Evolutionary conservation across 2,797 vertebrate species (phyloP), one percentile per base, ranked within the genome.

Genomic region (Monodelphis domestica): DNA sequence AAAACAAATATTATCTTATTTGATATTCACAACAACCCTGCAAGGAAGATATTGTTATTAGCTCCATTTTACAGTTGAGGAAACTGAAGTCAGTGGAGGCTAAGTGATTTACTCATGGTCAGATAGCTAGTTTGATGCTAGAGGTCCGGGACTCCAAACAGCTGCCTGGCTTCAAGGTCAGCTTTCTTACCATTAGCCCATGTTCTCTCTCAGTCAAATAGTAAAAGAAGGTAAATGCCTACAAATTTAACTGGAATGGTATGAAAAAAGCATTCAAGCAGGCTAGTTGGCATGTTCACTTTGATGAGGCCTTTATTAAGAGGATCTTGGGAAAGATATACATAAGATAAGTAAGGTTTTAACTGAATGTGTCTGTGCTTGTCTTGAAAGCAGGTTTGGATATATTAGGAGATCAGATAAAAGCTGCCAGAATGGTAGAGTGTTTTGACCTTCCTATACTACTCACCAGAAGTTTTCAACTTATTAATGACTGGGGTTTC

Each of bases 401-500:
- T n/a, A 92, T 92, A 95, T 90, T 89, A 92, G 84, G 87, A 63
- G 53, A 89, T 89, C 51, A 57, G 54, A 45, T 50, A 52, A 45
- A 54, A 59, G 15, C 0, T 59, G 9, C 54, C 24, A 89, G 50
- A 63, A 51, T 54, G 1, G 30, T 29, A 94, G 50, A 89, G 14
- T 91, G 91, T 28, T 87, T 88, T 30, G n/a, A 95, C 88, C 63
- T 95, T 53, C 90, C 50, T 88, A 91, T 45, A 92, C 53, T 89
- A 28, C 56, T 38, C n/a, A 63, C 5, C 45, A 57, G 93, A 90
- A 11, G 17, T 21, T 3, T 78, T 9, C 17, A 45, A 93, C 51
- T 91, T 54, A 88, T 3, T 90, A 59, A 94, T 54, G 5, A 2
- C 28, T 30, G n/a, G 70, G 87, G 26, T 87, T 96, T 94, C 53